A percentile compares a stretch with the other conserved stretches of the same genome.
Evolutionary conservation across 1,140 invertebrate species (phyloP).

Genomic region (Andricus grossulariae): DNA sequence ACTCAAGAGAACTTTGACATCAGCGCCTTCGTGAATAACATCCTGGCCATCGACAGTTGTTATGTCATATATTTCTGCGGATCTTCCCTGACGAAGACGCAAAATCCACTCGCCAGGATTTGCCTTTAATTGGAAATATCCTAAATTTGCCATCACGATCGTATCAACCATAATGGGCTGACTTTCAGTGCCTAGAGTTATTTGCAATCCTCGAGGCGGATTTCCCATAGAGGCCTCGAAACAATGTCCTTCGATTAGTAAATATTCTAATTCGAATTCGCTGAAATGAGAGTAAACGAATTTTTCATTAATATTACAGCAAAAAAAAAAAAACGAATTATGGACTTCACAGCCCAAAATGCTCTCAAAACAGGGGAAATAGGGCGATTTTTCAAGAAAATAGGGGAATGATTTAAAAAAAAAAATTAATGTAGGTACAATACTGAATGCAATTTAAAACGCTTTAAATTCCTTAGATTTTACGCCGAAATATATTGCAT

Average conservation of each 20-base stretch:
- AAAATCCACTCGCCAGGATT: slow-evolving; percentile 97
- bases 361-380: no score
- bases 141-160: slow-evolving; percentile 99
- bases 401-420: no score
- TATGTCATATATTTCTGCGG: slow-evolving; percentile 95
- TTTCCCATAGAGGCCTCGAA: slow-evolving; percentile 94
- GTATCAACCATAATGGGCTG: slow-evolving; percentile 92
- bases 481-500: no score
- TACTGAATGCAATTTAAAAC: no score
- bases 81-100: slow-evolving; percentile 91
- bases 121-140: slow-evolving; percentile 98
- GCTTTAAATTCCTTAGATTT: no score
- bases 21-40: slow-evolving; percentile 78
- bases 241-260: slow-evolving; percentile 93
- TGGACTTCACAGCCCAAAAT: no score
- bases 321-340: not conserved
- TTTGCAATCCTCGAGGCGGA: slow-evolving; percentile 96
- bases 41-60: slow-evolving; percentile 78
- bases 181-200: slow-evolving; percentile 91
- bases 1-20: slow-evolving; percentile 91
- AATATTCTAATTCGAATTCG: slow-evolving; percentile 86
- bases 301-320: slow-evolving; percentile 6
- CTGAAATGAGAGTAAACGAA: slow-evolving; percentile 71
- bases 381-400: no score
- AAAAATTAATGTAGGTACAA: no score